Conservation (phyloP, 37 sponge, comb jelly and placozoan species). For the Beroe ovata region DNA sequence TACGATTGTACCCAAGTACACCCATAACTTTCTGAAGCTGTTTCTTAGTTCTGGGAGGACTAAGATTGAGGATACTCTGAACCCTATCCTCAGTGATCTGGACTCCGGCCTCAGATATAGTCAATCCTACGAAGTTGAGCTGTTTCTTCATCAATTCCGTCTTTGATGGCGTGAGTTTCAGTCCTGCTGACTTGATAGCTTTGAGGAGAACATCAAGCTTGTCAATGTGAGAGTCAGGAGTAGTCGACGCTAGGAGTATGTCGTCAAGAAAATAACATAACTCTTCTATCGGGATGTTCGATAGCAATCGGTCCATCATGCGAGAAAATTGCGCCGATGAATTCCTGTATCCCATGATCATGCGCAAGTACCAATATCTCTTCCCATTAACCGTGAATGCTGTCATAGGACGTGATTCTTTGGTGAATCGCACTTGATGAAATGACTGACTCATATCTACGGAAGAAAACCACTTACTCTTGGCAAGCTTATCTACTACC, state of each 20-base stretch:
- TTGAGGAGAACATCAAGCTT: not conserved
- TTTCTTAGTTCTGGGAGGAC: not conserved
- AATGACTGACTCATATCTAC: not conserved
- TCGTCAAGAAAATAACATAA: conserved; percentile 1
- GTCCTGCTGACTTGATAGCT: not conserved
- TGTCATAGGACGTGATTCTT: not conserved
- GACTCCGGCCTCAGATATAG: not conserved
- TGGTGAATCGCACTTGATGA: not conserved
- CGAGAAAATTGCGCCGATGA: not conserved
- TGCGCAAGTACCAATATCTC: not conserved
- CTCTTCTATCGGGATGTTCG: not conserved
- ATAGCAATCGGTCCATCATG: not conserved
- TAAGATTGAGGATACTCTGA: not conserved
- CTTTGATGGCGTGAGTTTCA: not conserved
- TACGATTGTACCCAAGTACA: not conserved
- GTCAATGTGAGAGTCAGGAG: not conserved
- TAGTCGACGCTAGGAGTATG: not conserved
- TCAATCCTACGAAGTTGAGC: not conserved
- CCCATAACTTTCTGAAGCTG: not conserved
- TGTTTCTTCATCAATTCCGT: not conserved
- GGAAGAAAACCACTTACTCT: not conserved
- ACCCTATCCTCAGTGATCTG: conserved; percentile 28
- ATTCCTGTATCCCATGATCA: not conserved
- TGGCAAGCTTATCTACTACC: not conserved
- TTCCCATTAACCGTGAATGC: not conserved